Evolutionary conservation across 1,140 invertebrate species (phyloP).

Genomic region (Drosophila kepulauana): DNA sequence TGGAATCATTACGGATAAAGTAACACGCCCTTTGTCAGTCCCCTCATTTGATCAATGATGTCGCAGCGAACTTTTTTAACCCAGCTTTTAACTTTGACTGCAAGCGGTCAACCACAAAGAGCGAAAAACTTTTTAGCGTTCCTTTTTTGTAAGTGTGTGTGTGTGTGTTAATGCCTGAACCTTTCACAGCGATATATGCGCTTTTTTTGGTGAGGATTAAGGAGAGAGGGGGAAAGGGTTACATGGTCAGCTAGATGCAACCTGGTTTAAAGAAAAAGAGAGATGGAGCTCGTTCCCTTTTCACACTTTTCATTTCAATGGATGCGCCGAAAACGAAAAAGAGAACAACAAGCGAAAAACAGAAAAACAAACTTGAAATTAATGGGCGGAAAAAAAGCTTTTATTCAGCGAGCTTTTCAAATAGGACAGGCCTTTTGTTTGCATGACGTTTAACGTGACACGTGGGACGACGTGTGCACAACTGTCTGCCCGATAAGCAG

Average conservation of each 20-base stretch:
- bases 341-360: not conserved
- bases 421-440: conserved; percentile 72
- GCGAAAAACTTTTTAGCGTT: conserved; percentile 42
- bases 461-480: conserved; percentile 68
- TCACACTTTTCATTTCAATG: conserved; percentile 66
- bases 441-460: conserved; percentile 78
- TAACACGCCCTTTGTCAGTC: conserved; percentile 33
- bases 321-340: conserved; percentile 2
- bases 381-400: conserved; percentile 74
- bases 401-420: conserved; percentile 46
- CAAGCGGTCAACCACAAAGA: conserved; percentile 56
- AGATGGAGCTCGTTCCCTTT: conserved; percentile 58
- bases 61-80: conserved; percentile 45
- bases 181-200: conserved; percentile 6
- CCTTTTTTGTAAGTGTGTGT: conserved; percentile 35
- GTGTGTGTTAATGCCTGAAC: conserved; percentile 33
- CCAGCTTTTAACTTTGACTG: conserved; percentile 55
- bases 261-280: conserved; percentile 39
- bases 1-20: conserved; percentile 40
- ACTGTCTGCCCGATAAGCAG: conserved; percentile 40
- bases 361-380: conserved; percentile 57
- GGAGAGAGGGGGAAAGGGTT: not conserved
- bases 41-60: conserved; percentile 57
- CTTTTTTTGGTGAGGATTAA: not conserved
- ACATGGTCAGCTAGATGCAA: conserved; percentile 41